Base-by-base conservation (phyloP, 2,888 invertebrate genomes). In the Aelia acuminata region DNA sequence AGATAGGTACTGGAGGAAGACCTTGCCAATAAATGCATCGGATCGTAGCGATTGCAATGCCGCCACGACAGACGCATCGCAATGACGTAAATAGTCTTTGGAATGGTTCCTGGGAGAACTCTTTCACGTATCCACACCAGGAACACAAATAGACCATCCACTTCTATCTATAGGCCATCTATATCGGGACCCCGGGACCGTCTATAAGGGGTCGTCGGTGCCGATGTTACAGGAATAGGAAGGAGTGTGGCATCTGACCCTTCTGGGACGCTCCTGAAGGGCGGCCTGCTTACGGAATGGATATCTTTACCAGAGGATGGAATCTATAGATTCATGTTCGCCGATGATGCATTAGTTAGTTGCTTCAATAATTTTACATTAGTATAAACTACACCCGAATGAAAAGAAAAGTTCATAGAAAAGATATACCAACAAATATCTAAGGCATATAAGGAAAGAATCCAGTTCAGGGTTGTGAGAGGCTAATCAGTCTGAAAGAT, bases 31-130 rank as follows among this genome's bases (percentile, higher is more conserved):
- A 70, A 70, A 70, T 70, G 63, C 63, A 70, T 7, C 31, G 63
- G 5, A 18, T 35, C 4, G 18, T 8, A 35, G 35, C n/a, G n/a
- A n/a, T n/a, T n/a, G n/a, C 15, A 70, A 70, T 31, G 63, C 63
- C 35, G 31, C 35, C 63, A 35, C 18, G 63, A 70, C 8, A 20
- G 63, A 2, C 18, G 31, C 63, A 70, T 70, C 63, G 31, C 63
- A 4, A 35, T 70, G 63, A 70, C 63, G 63, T 70, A 70, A 70
- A 70, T 70, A 70, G 63, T 15, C 63, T 35, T 70, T 70, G 63
- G 63, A 70, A 70, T 70, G 31, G 31, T 35, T 70, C 63, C 35
- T 70, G 18, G 3, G 18, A 3, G 63, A 70, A 35, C 18, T 70
- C 63, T 70, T 70, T 70, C 63, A 70, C 63, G 63, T 70, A 70